Conservation (phyloP, 1,140 invertebrate species). For the Colletes gigas region DNA sequence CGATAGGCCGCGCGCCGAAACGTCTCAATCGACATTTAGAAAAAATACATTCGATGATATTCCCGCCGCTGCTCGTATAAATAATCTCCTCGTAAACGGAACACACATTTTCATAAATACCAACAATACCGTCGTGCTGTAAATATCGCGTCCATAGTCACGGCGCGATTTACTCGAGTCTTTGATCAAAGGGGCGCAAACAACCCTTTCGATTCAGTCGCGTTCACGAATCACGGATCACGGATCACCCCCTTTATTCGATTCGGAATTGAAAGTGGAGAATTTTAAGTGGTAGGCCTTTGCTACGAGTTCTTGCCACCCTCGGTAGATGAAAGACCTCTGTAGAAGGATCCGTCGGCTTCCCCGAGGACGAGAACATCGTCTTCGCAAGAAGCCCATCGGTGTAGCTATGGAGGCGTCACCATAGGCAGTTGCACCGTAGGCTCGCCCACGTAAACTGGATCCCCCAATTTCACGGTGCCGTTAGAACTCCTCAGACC, state of each 20-base stretch:
- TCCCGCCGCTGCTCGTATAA: not conserved
- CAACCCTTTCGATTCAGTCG: not conserved
- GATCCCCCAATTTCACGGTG: conserved; percentile 73
- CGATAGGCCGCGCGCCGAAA: no score
- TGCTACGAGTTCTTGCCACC: not conserved
- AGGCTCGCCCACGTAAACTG: conserved; percentile 74
- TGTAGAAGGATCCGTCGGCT: not conserved
- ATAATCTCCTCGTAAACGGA: not conserved
- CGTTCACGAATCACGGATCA: no score
- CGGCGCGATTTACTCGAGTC: not conserved
- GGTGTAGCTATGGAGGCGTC: conserved; percentile 75
- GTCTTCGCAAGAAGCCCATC: conserved; percentile 76
- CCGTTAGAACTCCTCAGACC: conserved; percentile 70
- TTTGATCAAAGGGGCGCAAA: not conserved
- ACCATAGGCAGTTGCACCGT: conserved; percentile 58
- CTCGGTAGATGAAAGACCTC: not conserved
- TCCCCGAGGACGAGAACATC: conserved; percentile 47
- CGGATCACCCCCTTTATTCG: not conserved
- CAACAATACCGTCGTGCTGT: not conserved
- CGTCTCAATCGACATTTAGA: not conserved
- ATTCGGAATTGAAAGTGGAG: not conserved
- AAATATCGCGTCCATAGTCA: not conserved
- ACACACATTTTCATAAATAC: not conserved
- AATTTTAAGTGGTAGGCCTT: not conserved
- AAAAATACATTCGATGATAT: conserved; percentile 23